A percentile compares a stretch with the other conserved stretches of the same genome.
Evolutionary conservation across 2,113 vertebrate genomes (phyloP).

Genomic region (Scatophagus argus): DNA sequence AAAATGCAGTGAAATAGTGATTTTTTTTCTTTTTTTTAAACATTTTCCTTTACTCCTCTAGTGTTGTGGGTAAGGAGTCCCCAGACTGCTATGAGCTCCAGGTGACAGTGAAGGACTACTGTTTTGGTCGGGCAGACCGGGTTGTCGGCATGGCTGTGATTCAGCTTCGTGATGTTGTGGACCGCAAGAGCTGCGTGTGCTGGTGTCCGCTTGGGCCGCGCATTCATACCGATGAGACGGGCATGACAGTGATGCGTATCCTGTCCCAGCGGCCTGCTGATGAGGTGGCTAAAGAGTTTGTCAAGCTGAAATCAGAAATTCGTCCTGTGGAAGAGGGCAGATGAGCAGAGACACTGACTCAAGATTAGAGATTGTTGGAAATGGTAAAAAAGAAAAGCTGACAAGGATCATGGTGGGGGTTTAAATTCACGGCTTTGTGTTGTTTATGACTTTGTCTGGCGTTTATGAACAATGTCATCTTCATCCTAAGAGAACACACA

Average conservation of each 20-base stretch:
- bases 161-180: constrained; percentile 92
- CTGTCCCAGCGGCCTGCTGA: constrained; percentile 94
- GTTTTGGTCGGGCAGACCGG: constrained; percentile 95
- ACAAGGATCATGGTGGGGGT: background rate
- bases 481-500: background rate
- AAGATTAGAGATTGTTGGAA: background rate
- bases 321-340: constrained; percentile 93
- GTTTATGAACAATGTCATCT: background rate
- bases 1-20: no score
- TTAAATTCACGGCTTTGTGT: background rate
- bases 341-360: constrained; percentile 71
- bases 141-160: constrained; percentile 93
- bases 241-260: constrained; percentile 92
- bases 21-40: no score
- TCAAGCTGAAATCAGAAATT: constrained; percentile 94
- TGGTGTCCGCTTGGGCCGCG: constrained; percentile 93
- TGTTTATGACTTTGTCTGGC: background rate
- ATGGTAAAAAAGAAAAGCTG: background rate
- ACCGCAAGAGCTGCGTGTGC: constrained; percentile 94
- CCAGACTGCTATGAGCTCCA: constrained; percentile 95
- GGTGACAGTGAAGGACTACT: constrained; percentile 97
- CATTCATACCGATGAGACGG: constrained; percentile 93
- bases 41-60: constrained; percentile 45
- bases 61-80: constrained; percentile 91
- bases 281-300: constrained; percentile 96